Evolutionary conservation across 2,888 invertebrate species (phyloP).

Genomic region (Leptopterna dolabrata): DNA sequence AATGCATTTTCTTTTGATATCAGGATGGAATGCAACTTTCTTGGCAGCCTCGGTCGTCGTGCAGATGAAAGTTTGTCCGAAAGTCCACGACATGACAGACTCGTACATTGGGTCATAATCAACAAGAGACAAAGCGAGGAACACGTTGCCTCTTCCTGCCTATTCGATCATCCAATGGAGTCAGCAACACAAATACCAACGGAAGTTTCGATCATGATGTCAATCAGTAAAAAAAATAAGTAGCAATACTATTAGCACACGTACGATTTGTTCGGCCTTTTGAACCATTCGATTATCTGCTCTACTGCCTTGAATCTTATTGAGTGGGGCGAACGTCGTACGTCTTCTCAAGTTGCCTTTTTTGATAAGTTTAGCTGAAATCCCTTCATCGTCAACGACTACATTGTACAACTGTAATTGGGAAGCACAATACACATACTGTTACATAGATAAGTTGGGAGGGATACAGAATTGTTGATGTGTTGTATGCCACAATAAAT

Average conservation of each 20-base stretch:
- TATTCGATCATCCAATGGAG: no score
- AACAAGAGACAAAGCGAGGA: slow-evolving; percentile 83
- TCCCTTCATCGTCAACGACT: slow-evolving; percentile 87
- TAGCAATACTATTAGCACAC: neutral
- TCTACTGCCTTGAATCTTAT: slow-evolving; percentile 76
- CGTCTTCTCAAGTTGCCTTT: slow-evolving; percentile 82
- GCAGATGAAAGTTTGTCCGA: slow-evolving; percentile 88
- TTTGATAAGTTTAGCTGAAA: slow-evolving; percentile 86
- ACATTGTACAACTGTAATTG: slow-evolving; percentile 84
- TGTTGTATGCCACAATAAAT: no score
- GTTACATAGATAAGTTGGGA: no score
- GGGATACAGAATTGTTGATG: no score
- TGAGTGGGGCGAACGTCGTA: slow-evolving; percentile 90
- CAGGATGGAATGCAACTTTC: slow-evolving; percentile 81
- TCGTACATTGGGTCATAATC: slow-evolving; percentile 75
- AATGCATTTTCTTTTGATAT: slow-evolving; percentile 78
- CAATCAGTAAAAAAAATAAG: neutral
- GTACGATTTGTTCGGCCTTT: slow-evolving; percentile 72
- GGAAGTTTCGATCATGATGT: no score
- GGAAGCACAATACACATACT: neutral
- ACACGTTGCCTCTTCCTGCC: slow-evolving; percentile 85
- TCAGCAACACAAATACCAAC: no score
- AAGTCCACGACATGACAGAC: slow-evolving; percentile 88
- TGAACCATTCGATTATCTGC: slow-evolving; percentile 74
- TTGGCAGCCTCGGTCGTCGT: slow-evolving; percentile 83